These are phyloP conservation scores for Nebria brevicollis DNA, from an alignment of 2,888 invertebrate species.

Conservation along the genomic window DNA sequence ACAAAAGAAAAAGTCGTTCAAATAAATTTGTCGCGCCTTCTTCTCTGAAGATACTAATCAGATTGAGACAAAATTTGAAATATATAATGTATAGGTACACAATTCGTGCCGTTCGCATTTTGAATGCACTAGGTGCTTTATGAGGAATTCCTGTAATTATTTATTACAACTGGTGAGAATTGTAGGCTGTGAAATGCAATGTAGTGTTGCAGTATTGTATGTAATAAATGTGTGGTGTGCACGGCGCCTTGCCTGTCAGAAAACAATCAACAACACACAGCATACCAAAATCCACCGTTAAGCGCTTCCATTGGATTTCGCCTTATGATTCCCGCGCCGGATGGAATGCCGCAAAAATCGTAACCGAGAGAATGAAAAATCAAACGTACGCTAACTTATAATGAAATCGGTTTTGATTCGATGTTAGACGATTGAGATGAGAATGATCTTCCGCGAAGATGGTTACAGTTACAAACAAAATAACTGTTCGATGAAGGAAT, in stretches of 20 bases:
- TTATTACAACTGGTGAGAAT: neutral
- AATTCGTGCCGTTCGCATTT: too few relatives aligned
- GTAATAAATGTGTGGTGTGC: neutral
- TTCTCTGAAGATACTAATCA: too few relatives aligned
- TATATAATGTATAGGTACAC: too few relatives aligned
- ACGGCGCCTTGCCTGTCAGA: constrained; percentile 7
- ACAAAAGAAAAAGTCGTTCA: too few relatives aligned
- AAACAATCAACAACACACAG: constrained; percentile 7
- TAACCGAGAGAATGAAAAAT: neutral
- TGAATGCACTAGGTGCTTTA: too few relatives aligned
- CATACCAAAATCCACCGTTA: neutral
- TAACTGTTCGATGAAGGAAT: constrained; percentile 12
- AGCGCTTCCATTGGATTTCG: constrained; percentile 13
- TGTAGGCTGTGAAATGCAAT: neutral
- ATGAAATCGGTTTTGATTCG: neutral
- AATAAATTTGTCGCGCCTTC: too few relatives aligned
- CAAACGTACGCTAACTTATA: neutral
- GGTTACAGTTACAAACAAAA: constrained; percentile 18
- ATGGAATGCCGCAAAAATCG: neutral
- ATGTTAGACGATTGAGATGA: neutral
- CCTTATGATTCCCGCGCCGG: neutral
- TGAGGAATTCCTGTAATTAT: too few relatives aligned
- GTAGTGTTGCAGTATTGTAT: neutral
- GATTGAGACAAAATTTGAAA: too few relatives aligned
- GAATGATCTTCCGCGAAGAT: constrained; percentile 16